Evolutionary conservation across 2,888 invertebrate genomes (phyloP), one percentile per base, ranked within the genome.

Genomic region (Drosophila recens): DNA sequence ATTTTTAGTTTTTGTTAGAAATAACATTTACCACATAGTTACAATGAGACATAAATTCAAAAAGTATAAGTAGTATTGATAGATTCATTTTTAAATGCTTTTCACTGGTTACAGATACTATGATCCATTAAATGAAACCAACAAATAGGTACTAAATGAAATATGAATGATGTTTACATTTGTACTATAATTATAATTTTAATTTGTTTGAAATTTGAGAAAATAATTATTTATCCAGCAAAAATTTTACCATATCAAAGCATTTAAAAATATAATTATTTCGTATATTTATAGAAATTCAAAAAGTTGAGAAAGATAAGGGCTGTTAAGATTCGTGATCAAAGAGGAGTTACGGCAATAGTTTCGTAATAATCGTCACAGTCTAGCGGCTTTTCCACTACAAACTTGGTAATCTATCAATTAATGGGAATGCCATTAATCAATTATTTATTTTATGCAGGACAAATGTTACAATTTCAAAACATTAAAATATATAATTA

Each of bases 331-430:
- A 2, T 38, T 57, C 2, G 57, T 2, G 11, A 17, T 9, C 17
- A 79, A 2, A 0, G 65, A 45, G 0, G 70, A 38, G 20, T 70
- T 80, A 1, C 53, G 17, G 1, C 77, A 9, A 45, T 81, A 79
- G 15, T 57, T 66, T 0, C 45, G 30, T 62, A 78, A 46, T 54
- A 70, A 20, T 78, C 45, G 0, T 36, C 42, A 54, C 81, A 79
- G 1, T 27, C 17, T 36, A 53, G 48, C 2, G 54, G 36, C 3
- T 54, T 53, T 2, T 63, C n/a, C 13, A 77, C 33, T 5, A 33
- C 43, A 1, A 78, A 38, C 30, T 61, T 77, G 10, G 20, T 20
- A n/a, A 48, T 38, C 78, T 79, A 20, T 30, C 13, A 40, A 34
- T 51, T 6, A 78, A 79, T 15, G 30, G 6, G 2, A 51, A 6